phyloP scores from a whole-genome alignment of 2,888 invertebrate species.

The Blomia tropicalis region DNA sequence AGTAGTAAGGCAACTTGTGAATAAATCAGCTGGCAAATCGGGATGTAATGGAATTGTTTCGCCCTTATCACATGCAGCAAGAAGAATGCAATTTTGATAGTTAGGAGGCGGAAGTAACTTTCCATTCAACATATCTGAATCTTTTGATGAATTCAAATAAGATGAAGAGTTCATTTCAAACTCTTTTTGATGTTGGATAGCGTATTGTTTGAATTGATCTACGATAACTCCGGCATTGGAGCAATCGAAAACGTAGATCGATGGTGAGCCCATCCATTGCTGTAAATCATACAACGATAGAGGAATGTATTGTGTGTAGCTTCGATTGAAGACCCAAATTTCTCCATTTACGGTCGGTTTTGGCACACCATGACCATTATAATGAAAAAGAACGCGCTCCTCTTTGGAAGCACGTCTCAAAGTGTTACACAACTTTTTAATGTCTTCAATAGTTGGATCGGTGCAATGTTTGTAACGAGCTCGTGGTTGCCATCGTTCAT shows the following conservation, averaged over 20 bases:
- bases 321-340: constrained; percentile 98
- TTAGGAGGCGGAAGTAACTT: constrained; percentile 31
- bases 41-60: constrained; percentile 92
- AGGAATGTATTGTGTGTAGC: constrained; percentile 97
- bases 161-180: constrained; percentile 42
- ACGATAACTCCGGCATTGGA: constrained; percentile 94
- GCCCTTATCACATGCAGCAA: constrained; percentile 84
- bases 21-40: constrained; percentile 87
- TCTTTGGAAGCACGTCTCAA: constrained; percentile 91
- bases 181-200: constrained; percentile 73
- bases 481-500: constrained; percentile 95
- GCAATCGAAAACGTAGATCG: constrained; percentile 97
- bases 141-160: background rate
- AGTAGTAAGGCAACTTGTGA: constrained; percentile 93
- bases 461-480: constrained; percentile 91
- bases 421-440: constrained; percentile 87
- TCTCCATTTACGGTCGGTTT: constrained; percentile 94
- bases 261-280: constrained; percentile 97
- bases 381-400: constrained; percentile 93
- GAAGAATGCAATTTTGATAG: constrained; percentile 80
- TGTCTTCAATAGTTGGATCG: constrained; percentile 94
- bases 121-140: constrained; percentile 30
- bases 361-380: constrained; percentile 98
- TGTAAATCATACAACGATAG: constrained; percentile 94
- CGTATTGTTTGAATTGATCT: constrained; percentile 57